Base-by-base conservation (phyloP, 2,113 vertebrate species). In the Poicephalus meyeri region DNA sequence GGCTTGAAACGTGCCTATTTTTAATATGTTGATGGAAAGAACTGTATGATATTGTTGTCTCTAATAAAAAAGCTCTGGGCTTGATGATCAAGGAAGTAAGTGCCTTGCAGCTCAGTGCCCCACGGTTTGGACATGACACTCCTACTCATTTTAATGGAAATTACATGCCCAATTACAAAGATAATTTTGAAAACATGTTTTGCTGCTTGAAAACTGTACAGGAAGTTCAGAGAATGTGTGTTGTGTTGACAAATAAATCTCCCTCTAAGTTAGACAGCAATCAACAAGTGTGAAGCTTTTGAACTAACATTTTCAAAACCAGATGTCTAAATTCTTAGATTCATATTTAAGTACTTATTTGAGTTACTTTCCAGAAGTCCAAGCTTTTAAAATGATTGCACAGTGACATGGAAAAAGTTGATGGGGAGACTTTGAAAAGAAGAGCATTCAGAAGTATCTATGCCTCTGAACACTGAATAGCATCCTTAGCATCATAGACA, bases 131-230 rank as follows among this genome's bases (percentile, higher is more conserved):
- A 56, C 84, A 91, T 11, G 1, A 35, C 41, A 82, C 16, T 89
- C 31, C 20, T 52, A 82, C 49, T 91, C 49, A 85, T 89, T 89
- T 80, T 82, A 95, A 87, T 95, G 78, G 74, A 78, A 91, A 95
- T 94, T 91, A 58, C 50, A 77, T 79, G 80, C 56, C 52, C 19
- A 94, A 76, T 94, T 81, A 69, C 89, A 72, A 65, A 79, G 26
- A 18, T 87, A 84, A 87, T 92, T 95, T 93, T 91, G 74, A 89
- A 97, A 97, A 82, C 78, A 47, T 80, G 82, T 46, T 93, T 93
- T 87, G 13, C 12, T 86, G 7, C 85, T 95, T 91, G 53, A 94
- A 92, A 89, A 80, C 53, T 76, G 49, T 49, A 53, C 78, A 72
- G 66, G 70, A 95, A 88, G 49, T 89, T 91, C 80, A 91, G 70